Evolutionary conservation across 2,797 vertebrate genomes (phyloP), one percentile per base, ranked within the genome.

Genomic region (Zalophus californianus): DNA sequence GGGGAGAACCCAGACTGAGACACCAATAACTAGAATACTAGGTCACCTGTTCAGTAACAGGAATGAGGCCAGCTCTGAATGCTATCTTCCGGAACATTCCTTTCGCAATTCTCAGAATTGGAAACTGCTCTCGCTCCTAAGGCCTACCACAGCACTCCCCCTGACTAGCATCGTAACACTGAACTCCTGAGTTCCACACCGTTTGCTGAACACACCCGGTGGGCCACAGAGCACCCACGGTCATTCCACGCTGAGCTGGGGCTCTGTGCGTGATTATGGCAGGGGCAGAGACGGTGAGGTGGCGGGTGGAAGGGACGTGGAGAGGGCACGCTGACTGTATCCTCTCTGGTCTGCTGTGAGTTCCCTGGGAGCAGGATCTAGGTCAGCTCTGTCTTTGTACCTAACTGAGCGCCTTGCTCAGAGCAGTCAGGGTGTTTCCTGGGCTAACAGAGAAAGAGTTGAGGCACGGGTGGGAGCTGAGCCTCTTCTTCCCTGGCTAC

Each of bases 261-360:
- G 16, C 32, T 16, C 62, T 54, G 29, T 35, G 25, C 38, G 7
- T 73, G 14, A 16, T 18, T 4, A 54, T 16, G 20, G 27, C 0
- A 2, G 64, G 13, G 0, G 3, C 15, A 2, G 68, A 44, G 35
- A 32, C 29, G 21, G 35, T 12, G 48, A 35, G 9, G 13, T 7
- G 8, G 78, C 35, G 29, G 52, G 23, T n/a, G 48, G 66, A 27
- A 41, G 5, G 5, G 29, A 48, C 29, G 3, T 8, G 16, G 32
- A 4, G 18, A 73, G n/a, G 44, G 35, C 15, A 4, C 14, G 14
- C 16, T 38, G 41, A 58, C 7, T 10, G 2, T 27, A 11, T 3
- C 68, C 29, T 50, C 66, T 80, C n/a, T 15, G 2, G 48, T 56
- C 41, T 1, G 3, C 27, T 11, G 29, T 32, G 62, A 75, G 4